These are phyloP conservation scores for Eumerus sabulonum DNA, from an alignment of 2,888 invertebrate genomes.

Conservation along the genomic window DNA sequence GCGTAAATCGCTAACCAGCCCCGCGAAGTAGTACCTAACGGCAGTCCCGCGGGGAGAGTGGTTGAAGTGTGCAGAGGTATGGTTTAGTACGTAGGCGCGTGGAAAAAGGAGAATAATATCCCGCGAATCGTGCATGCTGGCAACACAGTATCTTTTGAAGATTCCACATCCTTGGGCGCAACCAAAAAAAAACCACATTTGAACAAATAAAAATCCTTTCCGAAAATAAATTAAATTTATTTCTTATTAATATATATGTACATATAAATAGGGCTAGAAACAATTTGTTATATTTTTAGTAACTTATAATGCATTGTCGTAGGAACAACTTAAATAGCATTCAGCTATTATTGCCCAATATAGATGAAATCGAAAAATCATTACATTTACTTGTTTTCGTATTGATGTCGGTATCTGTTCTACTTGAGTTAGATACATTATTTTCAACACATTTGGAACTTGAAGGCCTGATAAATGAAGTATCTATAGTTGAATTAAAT, in stretches of 20 bases:
- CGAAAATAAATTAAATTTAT: not conserved
- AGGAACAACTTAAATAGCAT: too few relatives aligned
- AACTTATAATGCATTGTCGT: too few relatives aligned
- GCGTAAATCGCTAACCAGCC: too few relatives aligned
- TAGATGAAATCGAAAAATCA: conserved; percentile 78
- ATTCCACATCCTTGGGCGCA: too few relatives aligned
- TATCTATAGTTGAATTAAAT: not conserved
- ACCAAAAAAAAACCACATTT: conserved; percentile 5
- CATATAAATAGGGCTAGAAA: not conserved
- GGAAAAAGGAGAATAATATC: too few relatives aligned
- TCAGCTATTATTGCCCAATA: conserved; percentile 74
- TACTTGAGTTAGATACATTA: not conserved
- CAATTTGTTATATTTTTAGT: too few relatives aligned
- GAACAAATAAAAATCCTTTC: conserved; percentile 3
- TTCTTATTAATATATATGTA: not conserved
- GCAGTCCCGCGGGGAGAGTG: too few relatives aligned
- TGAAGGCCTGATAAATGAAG: conserved; percentile 34
- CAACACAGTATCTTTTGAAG: too few relatives aligned
- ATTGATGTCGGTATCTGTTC: conserved; percentile 56
- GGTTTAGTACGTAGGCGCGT: too few relatives aligned
- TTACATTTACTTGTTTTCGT: conserved; percentile 72
- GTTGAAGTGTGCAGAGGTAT: too few relatives aligned
- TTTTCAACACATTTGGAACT: conserved; percentile 7
- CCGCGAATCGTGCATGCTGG: too few relatives aligned
- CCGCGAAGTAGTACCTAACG: too few relatives aligned